phyloP scores from a whole-genome alignment of 2,113 vertebrate genomes.

The Glaucidium brasilianum region DNA sequence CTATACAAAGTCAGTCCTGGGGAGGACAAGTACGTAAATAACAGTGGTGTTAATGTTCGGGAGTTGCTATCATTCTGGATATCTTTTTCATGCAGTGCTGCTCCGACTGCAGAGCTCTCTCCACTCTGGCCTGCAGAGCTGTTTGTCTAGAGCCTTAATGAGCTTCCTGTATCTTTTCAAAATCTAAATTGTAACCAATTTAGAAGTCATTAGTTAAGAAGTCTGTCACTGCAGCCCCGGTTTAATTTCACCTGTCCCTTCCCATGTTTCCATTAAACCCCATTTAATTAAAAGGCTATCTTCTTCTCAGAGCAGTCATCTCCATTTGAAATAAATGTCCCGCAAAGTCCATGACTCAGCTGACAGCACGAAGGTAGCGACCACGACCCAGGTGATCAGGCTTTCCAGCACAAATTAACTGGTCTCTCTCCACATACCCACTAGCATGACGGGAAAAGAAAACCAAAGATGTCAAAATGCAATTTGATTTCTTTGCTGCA shows the following conservation, averaged over 20 bases:
- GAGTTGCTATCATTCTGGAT: not conserved
- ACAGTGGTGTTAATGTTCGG: not conserved
- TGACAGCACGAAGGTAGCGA: fast-evolving
- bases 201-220: not conserved
- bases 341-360: not conserved
- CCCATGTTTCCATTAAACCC: conserved; percentile 1
- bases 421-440: not conserved
- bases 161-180: not conserved
- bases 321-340: not conserved
- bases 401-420: not conserved
- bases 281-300: not conserved
- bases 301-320: not conserved
- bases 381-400: not conserved
- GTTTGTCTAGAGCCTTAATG: not conserved
- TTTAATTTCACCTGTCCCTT: conserved; percentile 25
- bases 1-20: not conserved
- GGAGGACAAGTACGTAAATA: not conserved
- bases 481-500: not conserved
- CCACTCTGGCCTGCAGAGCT: not conserved
- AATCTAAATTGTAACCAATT: conserved; percentile 12
- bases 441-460: not conserved
- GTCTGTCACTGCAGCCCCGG: not conserved
- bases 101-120: not conserved
- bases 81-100: not conserved
- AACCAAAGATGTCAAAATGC: not conserved